These are phyloP conservation scores for Rhegmatorhina hoffmannsi DNA, from an alignment of 2,113 vertebrate species.

Conservation along the genomic window DNA sequence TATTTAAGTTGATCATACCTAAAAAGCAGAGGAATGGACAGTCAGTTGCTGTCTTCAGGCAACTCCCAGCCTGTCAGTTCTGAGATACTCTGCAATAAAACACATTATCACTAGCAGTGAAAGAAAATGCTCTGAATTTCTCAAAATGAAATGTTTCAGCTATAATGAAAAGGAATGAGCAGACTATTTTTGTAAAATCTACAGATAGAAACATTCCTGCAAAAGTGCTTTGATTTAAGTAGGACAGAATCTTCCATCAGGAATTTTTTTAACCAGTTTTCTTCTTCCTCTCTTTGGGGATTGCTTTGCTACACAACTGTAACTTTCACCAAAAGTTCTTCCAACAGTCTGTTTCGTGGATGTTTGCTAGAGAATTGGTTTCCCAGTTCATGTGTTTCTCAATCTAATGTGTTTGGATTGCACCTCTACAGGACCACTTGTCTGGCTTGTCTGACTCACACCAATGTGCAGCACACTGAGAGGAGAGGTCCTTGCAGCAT, in stretches of 20 bases:
- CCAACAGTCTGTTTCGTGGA: background rate
- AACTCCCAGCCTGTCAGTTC: constrained; percentile 23
- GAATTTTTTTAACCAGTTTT: constrained; percentile 5
- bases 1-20: background rate
- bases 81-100: constrained; percentile 13
- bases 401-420: background rate
- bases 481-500: background rate
- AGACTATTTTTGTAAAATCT: constrained; percentile 53
- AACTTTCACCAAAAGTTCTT: background rate
- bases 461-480: background rate
- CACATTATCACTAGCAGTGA: constrained; percentile 1
- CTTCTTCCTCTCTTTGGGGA: background rate
- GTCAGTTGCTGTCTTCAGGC: constrained; percentile 19
- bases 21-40: constrained; percentile 2
- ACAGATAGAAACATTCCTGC: constrained; percentile 19
- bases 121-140: constrained; percentile 21
- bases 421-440: background rate
- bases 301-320: background rate
- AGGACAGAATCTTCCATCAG: constrained; percentile 24
- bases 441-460: background rate
- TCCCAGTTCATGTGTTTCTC: background rate
- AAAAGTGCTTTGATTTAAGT: constrained; percentile 56
- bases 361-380: background rate
- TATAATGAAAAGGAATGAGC: background rate
- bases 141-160: constrained; percentile 30